These are phyloP conservation scores for Xenopus laevis DNA, from an alignment of 2,113 vertebrate species.

Conservation along the genomic window DNA sequence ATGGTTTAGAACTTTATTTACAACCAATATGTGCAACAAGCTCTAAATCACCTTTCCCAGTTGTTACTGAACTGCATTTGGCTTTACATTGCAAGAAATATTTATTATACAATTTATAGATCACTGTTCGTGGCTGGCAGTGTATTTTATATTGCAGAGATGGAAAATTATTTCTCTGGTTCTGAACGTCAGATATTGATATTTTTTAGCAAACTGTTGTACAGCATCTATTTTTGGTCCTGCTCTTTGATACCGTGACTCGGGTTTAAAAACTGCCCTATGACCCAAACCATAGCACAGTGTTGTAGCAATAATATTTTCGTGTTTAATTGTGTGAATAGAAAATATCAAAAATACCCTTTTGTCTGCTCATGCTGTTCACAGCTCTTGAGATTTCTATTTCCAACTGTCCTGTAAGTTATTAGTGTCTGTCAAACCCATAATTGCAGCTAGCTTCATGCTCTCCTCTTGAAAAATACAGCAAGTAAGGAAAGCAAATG, in stretches of 20 bases:
- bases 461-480: conserved; percentile 41
- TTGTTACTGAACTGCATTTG: no score
- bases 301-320: conserved; percentile 45
- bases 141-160: no score
- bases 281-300: conserved; percentile 18
- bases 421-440: conserved; percentile 45
- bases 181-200: background rate
- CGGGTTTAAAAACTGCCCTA: conserved; percentile 13
- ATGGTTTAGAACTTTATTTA: no score
- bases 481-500: conserved; percentile 32
- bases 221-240: background rate
- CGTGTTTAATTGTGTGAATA: conserved; percentile 40
- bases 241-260: background rate
- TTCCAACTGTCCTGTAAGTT: conserved; percentile 48
- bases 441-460: conserved; percentile 46
- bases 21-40: no score
- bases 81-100: no score
- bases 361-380: conserved; percentile 40
- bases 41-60: no score
- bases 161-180: no score
- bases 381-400: conserved; percentile 46
- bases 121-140: no score
- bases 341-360: conserved; percentile 33
- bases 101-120: no score
- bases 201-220: background rate